Evolutionary conservation across 2,888 invertebrate genomes (phyloP).

Genomic region (Aspidiotus destructor): DNA sequence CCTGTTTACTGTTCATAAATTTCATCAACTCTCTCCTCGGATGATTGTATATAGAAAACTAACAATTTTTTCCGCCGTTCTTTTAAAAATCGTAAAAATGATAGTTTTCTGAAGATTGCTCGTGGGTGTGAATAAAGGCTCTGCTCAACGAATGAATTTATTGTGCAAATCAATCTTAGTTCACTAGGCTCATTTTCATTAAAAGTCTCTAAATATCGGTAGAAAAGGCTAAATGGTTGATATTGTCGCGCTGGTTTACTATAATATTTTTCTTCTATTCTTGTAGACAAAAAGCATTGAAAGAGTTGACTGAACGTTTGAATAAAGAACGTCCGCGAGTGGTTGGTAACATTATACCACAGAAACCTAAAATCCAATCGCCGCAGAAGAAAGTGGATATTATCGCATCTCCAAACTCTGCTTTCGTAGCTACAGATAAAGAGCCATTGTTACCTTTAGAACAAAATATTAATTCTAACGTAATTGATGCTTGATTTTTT

Average conservation of each 20-base stretch:
- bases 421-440: not conserved
- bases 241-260: not conserved
- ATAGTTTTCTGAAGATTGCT: too few species aligned
- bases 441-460: slow-evolving; percentile 36
- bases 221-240: not conserved
- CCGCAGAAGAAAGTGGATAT: slow-evolving; percentile 12
- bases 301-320: slow-evolving; percentile 27
- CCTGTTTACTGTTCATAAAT: too few species aligned
- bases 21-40: too few species aligned
- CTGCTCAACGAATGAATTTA: too few species aligned
- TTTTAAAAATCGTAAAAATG: too few species aligned
- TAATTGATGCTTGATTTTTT: too few species aligned
- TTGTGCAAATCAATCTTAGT: too few species aligned
- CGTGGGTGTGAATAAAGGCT: too few species aligned
- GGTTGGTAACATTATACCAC: slow-evolving; percentile 15
- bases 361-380: slow-evolving; percentile 10
- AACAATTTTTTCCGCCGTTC: too few species aligned
- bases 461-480: slow-evolving; percentile 39
- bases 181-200: too few species aligned
- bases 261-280: not conserved
- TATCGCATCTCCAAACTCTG: not conserved
- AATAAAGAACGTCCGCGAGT: slow-evolving; percentile 27
- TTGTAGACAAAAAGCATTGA: slow-evolving; percentile 27
- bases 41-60: too few species aligned
- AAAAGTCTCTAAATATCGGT: too few species aligned